Base-by-base conservation (phyloP, 1,140 invertebrate species). In the Apis cerana region DNA sequence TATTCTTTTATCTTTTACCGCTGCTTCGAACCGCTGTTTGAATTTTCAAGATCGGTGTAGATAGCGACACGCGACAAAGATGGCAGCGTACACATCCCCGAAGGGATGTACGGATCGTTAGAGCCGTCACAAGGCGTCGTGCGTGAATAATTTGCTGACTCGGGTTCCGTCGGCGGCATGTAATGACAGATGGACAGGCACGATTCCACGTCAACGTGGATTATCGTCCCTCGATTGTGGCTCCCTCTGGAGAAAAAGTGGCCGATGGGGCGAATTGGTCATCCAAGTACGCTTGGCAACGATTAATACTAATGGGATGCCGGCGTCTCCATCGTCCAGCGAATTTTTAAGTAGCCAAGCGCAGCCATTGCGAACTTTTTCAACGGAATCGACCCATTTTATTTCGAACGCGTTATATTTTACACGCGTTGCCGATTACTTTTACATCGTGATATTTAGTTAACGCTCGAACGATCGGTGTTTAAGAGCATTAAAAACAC, bases 121-220 rank as follows among this genome's bases (percentile, higher is more conserved):
- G 70, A 77, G 75, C 59, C 65, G 78, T 88, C 64, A 70, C 48
- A 84, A 86, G 78, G 70, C 74, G 70, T 78, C 78, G 69, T 70
- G 75, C 65, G 78, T 84, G 54, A 78, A 87, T 88, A 87, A 88
- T 88, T 88, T 64, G 69, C 85, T 75, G 75, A 84, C 85, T 87
- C 85, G 86, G 81, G 33, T 77, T 78, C 74, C 64, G 56, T 62
- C 61, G 70, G 59, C 70, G 52, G 64, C 65, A 52, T 74, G 58
- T 87, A 84, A 88, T 82, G 85, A 88, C 78, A 82, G 74, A 54
- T 65, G 80, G 65, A 87, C 79, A 65, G 58, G 54, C 77, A 79
- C 64, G 74, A 80, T 59, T 87, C 81, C 33, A 33, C 43, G 10
- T 68, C 80, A 72, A 43, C 48, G 48, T 74, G 54, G n/a, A 81